Evolutionary conservation across 2,888 invertebrate genomes (phyloP), one percentile per base, ranked within the genome.

Genomic region (Diarsia brunnea): DNA sequence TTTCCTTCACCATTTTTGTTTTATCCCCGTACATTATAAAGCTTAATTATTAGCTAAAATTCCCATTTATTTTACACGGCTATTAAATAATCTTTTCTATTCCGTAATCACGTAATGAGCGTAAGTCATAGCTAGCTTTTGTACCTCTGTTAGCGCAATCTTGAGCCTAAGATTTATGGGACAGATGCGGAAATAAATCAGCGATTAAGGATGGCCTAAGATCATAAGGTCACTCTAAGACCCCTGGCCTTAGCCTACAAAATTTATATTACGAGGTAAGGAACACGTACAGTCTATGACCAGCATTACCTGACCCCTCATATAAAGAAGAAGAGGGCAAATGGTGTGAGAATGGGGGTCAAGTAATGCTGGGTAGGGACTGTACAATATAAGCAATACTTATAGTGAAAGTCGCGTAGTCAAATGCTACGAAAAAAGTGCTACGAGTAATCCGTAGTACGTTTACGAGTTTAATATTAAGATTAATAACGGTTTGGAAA

Each of bases 131-230:
- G 38, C 38, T 51, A 27, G 53, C 64, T 53, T 73, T 72, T 51
- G 72, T 66, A 82, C 47, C 74, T 55, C 53, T 76, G 80, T 80
- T 84, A 49, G 66, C 55, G 71, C 70, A 79, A 64, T 58, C 75
- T 69, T 47, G 55, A 55, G 11, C 43, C 5, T 14, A 78, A 72
- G 80, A 84, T 84, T 75, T 72, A 86, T 78, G 49, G 51, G 77
- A 81, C 85, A 76, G 75, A 69, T 75, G 65, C 75, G 77, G 51
- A 83, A 80, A 84, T 86, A 81, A 86, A 86, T 81, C 84, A 79
- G 51, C 74, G 80, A 82, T 86, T 86, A 82, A 75, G 75, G 75
- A 83, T 81, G 78, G 80, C 43, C 64, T 69, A 47, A 70, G 77
- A 81, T 66, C 66, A 73, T 55, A 76, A 80, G 77, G 79, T 82